These are phyloP conservation scores for Pseudochromis fuscus DNA, from an alignment of 2,797 vertebrate species.

Conservation along the genomic window DNA sequence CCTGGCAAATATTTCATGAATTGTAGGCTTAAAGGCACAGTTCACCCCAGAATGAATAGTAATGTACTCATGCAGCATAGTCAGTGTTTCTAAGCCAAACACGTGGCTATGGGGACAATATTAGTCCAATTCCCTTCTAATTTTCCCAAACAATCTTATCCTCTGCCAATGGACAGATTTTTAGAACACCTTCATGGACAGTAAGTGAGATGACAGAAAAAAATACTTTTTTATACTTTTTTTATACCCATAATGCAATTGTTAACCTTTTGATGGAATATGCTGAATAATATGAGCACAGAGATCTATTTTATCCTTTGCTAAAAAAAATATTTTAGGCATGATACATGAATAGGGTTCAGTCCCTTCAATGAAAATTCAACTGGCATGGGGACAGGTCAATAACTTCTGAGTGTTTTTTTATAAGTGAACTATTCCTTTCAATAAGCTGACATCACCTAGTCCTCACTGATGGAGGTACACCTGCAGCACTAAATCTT, in stretches of 20 bases:
- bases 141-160: not conserved
- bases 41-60: conserved; percentile 24
- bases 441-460: conserved; percentile 21
- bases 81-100: conserved; percentile 7
- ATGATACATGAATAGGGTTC: not conserved
- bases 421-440: conserved; percentile 22
- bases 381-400: not conserved
- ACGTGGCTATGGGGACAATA: not conserved
- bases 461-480: not conserved
- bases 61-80: conserved; percentile 4
- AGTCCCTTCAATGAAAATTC: conserved; percentile 15
- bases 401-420: not conserved
- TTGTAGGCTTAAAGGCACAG: conserved; percentile 27
- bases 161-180: not conserved
- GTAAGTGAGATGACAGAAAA: not conserved
- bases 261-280: not conserved
- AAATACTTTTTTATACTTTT: no score
- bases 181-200: conserved; percentile 3
- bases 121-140: conserved; percentile 18
- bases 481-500: conserved; percentile 29
- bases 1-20: conserved; percentile 18
- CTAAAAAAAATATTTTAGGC: not conserved
- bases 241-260: not conserved
- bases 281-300: not conserved
- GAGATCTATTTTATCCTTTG: conserved; percentile 11